Evolutionary conservation across 2,888 invertebrate species (phyloP), one percentile per base, ranked within the genome.

Genomic region (Biston stratarius): DNA sequence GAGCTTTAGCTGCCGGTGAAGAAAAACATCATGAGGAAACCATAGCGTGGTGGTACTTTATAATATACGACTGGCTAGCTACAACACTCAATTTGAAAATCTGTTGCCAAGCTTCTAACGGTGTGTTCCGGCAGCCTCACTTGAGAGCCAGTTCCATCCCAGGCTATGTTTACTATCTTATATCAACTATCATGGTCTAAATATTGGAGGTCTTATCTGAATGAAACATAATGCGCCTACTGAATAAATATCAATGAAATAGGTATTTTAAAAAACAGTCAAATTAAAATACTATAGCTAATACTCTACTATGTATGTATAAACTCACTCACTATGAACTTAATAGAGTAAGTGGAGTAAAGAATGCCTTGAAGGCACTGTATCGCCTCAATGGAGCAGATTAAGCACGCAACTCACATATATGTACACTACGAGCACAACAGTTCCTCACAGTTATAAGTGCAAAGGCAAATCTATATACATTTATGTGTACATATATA

Each of bases 351-450:
- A 74, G 45, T 65, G 33, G 67, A 77, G 77, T 71, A 74, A 81
- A 79, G 74, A 76, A 76, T 76, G 75, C 72, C 73, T 79, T 75
- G 76, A 72, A 78, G 77, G 78, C 81, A 80, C 76, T 65, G 56
- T 58, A 67, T 58, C 61, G 71, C 78, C 80, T 85, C 82, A 82
- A 81, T 83, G 81, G 74, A 78, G 75, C 77, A 91, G 91, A 92
- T 93, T 91, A 89, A 89, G 90, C 89, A 92, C 91, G 84, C 81
- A 80, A 74, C 74, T 70, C 74, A 77, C 79, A 77, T 78, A 78
- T 71, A n/a, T n/a, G n/a, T n/a, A 73, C 74, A 62, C 75, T 51
- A 61, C 58, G 75, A 77, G 81, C 82, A 76, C 75, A 82, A 84
- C 80, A 78, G 76, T 76, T 75, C 77, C 61, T 64, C 73, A 67